phyloP scores from a whole-genome alignment of 1,140 invertebrate genomes.

The Pseudomyrmex dendroicus region DNA sequence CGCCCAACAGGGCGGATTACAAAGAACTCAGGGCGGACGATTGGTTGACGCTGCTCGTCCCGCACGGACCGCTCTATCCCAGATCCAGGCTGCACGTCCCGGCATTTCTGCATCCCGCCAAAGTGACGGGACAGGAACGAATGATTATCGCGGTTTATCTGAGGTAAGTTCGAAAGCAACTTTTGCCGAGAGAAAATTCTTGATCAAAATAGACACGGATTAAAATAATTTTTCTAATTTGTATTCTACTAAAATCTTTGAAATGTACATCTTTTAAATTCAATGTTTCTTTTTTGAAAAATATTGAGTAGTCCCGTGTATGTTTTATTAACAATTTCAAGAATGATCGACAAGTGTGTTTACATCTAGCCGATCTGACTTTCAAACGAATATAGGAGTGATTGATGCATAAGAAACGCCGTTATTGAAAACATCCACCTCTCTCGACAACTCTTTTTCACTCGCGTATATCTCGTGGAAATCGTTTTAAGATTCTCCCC shows the following conservation, averaged over 20 bases:
- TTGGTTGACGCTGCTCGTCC: conserved; percentile 92
- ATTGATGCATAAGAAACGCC: background rate
- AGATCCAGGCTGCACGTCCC: conserved; percentile 94
- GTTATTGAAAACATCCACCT: background rate
- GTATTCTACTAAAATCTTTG: no score
- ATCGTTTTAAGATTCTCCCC: conserved; percentile 37
- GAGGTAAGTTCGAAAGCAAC: conserved; percentile 86
- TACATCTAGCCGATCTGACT: no score
- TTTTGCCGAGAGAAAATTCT: no score
- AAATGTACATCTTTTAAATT: no score
- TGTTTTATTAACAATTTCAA: no score
- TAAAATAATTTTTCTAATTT: no score
- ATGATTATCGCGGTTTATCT: conserved; percentile 92
- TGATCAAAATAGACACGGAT: no score
- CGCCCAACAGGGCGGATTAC: conserved; percentile 91
- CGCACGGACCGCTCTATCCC: conserved; percentile 93
- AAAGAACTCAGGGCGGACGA: conserved; percentile 93
- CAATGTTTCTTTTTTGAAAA: no score
- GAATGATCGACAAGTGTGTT: no score
- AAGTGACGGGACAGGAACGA: conserved; percentile 84
- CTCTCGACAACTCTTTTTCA: conserved; percentile 13
- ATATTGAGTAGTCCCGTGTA: no score
- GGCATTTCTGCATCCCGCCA: conserved; percentile 90
- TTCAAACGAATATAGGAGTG: background rate
- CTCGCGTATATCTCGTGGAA: background rate